Base-by-base conservation (phyloP, 2,888 invertebrate species). In the Zygaena filipendulae region DNA sequence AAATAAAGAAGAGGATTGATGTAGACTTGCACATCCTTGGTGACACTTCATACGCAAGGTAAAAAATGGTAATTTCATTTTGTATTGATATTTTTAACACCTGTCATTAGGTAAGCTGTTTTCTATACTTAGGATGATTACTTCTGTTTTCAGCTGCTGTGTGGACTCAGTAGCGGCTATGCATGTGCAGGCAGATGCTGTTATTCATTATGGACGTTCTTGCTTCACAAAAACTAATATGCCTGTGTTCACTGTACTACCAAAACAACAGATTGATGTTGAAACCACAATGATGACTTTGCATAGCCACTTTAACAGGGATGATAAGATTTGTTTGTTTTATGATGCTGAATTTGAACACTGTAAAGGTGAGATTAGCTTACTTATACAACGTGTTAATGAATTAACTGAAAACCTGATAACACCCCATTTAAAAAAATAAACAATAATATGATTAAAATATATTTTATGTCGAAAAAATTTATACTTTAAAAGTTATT, bases 151-250 rank as follows among this genome's bases (percentile, higher is more conserved):
- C 61, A 94, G 94, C 60, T 95, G 95, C 62, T 95, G 95, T 59
- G 86, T 93, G 2, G 95, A 95, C 63, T 90, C 91, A 49, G 87
- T 96, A 16, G 91, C 95, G 2, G 94, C 96, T 0, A 87, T 91
- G 59, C 97, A 97, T 63, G 86, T 93, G 4, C 81, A 85, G 31
- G 90, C 91, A 0, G 92, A 97, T 66, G 87, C 90, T 14, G 75
- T 97, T 2, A 84, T 98, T 29, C 97, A 98, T 64, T 97, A 91
- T 67, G 97, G 97, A 0, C 89, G 88, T 49, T 86, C 91, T 1
- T 98, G 98, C 63, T 86, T 93, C 39, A 91, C 92, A 14, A 87
- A 88, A 8, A 79, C 82, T 13, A 82, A 87, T 27, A 79, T 96
- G 29, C 92, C 95, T 0, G 89, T 92, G 3, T 82, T 87, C 27